Conservation (phyloP, 2,888 invertebrate genomes). For the Toxonevra muliebris region DNA sequence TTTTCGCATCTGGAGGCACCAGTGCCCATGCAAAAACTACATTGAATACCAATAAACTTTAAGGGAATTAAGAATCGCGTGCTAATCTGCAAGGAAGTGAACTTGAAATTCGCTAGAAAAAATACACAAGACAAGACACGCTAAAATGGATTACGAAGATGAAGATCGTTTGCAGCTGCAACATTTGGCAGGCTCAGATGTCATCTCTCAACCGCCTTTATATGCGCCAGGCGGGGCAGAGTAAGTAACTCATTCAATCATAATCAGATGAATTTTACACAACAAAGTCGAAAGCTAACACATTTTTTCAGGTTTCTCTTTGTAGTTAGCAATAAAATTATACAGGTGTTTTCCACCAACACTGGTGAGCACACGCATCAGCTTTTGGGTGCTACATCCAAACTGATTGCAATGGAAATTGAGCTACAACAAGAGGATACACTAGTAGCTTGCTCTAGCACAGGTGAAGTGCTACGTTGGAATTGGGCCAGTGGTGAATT, state of each 20-base stretch:
- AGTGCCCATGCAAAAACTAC: too few species aligned
- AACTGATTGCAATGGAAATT: constrained; percentile 67
- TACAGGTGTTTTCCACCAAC: constrained; percentile 72
- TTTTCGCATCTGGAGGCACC: too few species aligned
- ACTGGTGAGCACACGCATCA: constrained; percentile 73
- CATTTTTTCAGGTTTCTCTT: constrained; percentile 68
- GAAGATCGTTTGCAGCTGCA: constrained; percentile 66
- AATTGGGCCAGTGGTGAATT: constrained; percentile 71
- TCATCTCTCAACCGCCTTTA: constrained; percentile 70
- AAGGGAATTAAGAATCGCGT: too few species aligned
- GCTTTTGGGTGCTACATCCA: constrained; percentile 67
- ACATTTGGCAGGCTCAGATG: constrained; percentile 72
- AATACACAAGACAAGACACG: background rate
- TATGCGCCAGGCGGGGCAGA: constrained; percentile 70
- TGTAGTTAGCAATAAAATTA: constrained; percentile 69
- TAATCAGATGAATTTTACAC: background rate
- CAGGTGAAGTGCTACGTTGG: constrained; percentile 70
- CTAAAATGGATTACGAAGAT: constrained; percentile 33
- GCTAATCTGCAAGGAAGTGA: too few species aligned
- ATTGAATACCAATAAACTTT: too few species aligned
- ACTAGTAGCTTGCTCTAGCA: constrained; percentile 68
- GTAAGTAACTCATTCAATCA: constrained; percentile 65
- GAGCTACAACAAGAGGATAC: constrained; percentile 65
- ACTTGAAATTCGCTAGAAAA: too few species aligned
- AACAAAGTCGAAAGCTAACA: background rate